These are phyloP conservation scores for Hypsopygia costalis DNA, from an alignment of 2,888 invertebrate species.

Conservation along the genomic window DNA sequence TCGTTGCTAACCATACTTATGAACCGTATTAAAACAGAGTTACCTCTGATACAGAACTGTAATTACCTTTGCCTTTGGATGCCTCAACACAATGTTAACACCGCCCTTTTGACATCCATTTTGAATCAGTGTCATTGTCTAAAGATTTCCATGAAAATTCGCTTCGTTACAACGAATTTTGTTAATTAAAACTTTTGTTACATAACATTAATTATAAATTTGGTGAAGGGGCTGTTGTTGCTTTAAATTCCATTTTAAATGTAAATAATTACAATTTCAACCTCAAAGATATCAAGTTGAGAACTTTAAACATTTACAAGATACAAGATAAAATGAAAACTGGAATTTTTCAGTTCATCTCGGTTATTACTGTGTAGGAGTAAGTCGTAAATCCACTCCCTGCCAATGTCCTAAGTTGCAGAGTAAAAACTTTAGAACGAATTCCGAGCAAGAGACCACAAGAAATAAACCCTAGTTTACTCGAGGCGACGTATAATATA, in stretches of 20 bases:
- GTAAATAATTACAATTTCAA: neutral
- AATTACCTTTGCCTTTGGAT: constrained; percentile 22
- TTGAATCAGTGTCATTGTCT: constrained; percentile 8
- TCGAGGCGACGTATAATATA: constrained; percentile 26
- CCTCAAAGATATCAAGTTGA: neutral
- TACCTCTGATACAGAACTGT: constrained; percentile 24
- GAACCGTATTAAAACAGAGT: constrained; percentile 17
- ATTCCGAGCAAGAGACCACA: constrained; percentile 14
- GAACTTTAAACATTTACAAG: constrained; percentile 15
- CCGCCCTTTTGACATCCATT: constrained; percentile 4
- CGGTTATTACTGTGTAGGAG: constrained; percentile 18
- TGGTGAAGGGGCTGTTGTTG: neutral
- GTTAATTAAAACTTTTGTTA: constrained; percentile 7
- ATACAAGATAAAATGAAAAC: constrained; percentile 12
- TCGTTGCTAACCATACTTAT: constrained; percentile 11
- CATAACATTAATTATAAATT: constrained; percentile 5
- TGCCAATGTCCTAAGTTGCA: constrained; percentile 52
- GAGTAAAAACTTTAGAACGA: constrained; percentile 38
- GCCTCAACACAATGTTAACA: neutral
- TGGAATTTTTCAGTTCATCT: constrained; percentile 31
- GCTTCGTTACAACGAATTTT: constrained; percentile 7
- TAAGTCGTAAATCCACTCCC: constrained; percentile 46
- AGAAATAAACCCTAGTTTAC: constrained; percentile 18
- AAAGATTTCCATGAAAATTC: constrained; percentile 5
- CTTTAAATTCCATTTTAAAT: constrained; percentile 2